Conservation (phyloP, 2,113 vertebrate species). For the Hyperoodon ampullatus region DNA sequence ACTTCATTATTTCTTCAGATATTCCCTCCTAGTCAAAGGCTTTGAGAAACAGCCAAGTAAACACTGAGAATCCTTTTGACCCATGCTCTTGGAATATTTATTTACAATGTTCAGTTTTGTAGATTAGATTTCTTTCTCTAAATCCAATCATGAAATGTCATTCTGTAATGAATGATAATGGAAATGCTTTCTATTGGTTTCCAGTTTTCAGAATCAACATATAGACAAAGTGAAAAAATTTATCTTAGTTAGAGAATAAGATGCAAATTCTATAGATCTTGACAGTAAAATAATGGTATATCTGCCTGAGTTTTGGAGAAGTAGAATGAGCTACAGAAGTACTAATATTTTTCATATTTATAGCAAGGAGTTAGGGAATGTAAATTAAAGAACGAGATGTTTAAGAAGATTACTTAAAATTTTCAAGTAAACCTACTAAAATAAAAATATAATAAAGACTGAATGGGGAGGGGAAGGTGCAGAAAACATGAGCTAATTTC, state of each 20-base stretch:
- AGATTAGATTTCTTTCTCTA: not conserved
- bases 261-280: not conserved
- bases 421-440: conserved; percentile 1
- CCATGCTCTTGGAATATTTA: not conserved
- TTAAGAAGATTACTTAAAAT: not conserved
- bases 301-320: not conserved
- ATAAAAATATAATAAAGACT: not conserved
- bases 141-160: not conserved
- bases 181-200: not conserved
- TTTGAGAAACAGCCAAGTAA: not conserved
- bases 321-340: not conserved
- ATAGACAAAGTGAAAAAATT: not conserved
- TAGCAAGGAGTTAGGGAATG: not conserved
- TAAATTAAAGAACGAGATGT: not conserved
- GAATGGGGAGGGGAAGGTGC: not conserved
- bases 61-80: not conserved
- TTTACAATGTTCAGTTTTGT: not conserved
- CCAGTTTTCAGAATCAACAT: conserved; percentile 17
- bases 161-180: not conserved
- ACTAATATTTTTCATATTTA: not conserved
- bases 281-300: not conserved
- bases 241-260: conserved; percentile 14
- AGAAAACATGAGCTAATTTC: not conserved
- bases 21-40: not conserved
- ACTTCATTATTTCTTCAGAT: not conserved